Evolutionary conservation across 1,140 invertebrate species (phyloP), one percentile per base, ranked within the genome.

Genomic region (Ips typographus): DNA sequence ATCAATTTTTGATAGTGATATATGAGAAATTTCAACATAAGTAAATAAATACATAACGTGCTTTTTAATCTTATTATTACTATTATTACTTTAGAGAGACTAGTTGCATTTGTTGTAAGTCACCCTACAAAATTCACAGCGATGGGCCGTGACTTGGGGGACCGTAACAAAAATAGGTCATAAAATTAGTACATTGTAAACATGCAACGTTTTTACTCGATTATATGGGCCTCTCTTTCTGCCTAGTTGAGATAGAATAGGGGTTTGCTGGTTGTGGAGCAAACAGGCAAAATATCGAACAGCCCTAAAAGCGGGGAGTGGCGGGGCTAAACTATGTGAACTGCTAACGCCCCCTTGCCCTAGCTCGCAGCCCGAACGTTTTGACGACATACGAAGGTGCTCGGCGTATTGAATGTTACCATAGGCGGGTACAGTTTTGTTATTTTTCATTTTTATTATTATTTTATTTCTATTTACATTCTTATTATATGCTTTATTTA

Each of bases 271-370:
- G 22, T 22, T 22, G 22, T 22, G 22, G 22, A 22, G 22, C 22
- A 22, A 22, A 22, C 22, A 22, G 22, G 22, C 22, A 22, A 22
- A 22, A 22, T 22, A 22, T 22, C 22, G 22, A 22, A 22, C 22
- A 22, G 22, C 22, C 22, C 22, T 22, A 22, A 22, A 66, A 65
- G 66, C 70, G 74, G 67, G 73, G 74, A 63, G 69, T 74, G 73
- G 74, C 72, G 74, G 74, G 74, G 72, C 69, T 71, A 68, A 72
- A 71, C 71, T 71, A 71, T 72, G 66, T 70, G 70, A 73, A 74
- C 72, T 64, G 73, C 74, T 73, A 71, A 77, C 76, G 76, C 76
- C 76, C 76, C 73, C 73, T 73, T 70, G 71, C 70, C 70, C 73
- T 72, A 72, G 66, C 65, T 39, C 57, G 59, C 59, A 51, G 55